Evolutionary conservation across 2,888 invertebrate species (phyloP).

Genomic region (Scaptomyza reducta): DNA sequence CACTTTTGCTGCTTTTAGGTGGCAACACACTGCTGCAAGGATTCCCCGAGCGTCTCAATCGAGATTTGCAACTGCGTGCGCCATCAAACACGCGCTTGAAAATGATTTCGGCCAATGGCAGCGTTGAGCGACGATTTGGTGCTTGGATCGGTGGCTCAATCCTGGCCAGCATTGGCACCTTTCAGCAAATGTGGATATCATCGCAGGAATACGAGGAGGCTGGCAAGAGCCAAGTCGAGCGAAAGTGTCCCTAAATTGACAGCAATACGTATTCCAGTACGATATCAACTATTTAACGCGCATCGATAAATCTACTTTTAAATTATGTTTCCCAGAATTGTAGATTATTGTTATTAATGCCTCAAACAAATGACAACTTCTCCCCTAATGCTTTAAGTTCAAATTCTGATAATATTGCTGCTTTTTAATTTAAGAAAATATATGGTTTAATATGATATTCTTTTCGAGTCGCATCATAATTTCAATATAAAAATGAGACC

Average conservation of each 20-base stretch:
- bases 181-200: slow-evolving; percentile 99
- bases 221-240: slow-evolving; percentile 97
- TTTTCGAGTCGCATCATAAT: no score
- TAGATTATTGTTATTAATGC: not conserved
- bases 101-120: slow-evolving; percentile 95
- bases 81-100: slow-evolving; percentile 97
- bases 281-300: slow-evolving; percentile 44
- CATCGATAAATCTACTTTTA: slow-evolving; percentile 13
- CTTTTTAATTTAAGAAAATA: slow-evolving; percentile 5
- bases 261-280: slow-evolving; percentile 33
- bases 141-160: slow-evolving; percentile 99
- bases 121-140: slow-evolving; percentile 96
- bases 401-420: slow-evolving; percentile 1
- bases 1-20: slow-evolving; percentile 51
- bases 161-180: slow-evolving; percentile 98
- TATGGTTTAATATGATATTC: no score
- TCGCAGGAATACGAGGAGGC: slow-evolving; percentile 99
- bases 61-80: slow-evolving; percentile 93
- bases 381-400: not conserved
- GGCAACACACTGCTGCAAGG: slow-evolving; percentile 97
- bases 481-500: no score
- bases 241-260: slow-evolving; percentile 92
- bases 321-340: slow-evolving; percentile 9
- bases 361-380: not conserved
- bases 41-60: slow-evolving; percentile 95